Percentiles rank a stretch among this genome's conserved stretches.
Conservation (phyloP, 2,888 invertebrate genomes). For the Epicampocera succincta region DNA sequence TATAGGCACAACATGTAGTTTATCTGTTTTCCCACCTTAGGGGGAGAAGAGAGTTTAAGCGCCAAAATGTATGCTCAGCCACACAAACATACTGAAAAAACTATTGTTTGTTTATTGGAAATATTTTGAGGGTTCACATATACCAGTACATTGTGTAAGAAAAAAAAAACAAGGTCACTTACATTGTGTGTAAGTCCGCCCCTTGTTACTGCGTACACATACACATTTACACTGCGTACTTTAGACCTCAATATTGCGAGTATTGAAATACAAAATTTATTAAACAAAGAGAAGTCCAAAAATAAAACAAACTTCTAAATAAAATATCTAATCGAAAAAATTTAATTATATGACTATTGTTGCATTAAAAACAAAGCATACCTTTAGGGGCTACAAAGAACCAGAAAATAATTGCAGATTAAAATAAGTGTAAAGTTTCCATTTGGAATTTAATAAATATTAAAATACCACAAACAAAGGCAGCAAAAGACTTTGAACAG, state of each 20-base stretch:
- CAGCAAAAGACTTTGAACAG: constrained; percentile 22
- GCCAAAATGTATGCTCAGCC: constrained; percentile 33
- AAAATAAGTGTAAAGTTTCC: neutral
- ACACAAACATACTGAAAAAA: constrained; percentile 6
- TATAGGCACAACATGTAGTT: constrained; percentile 53
- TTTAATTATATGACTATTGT: neutral
- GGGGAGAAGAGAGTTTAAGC: constrained; percentile 19
- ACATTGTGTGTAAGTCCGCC: constrained; percentile 1
- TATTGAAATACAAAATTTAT: too few relatives aligned
- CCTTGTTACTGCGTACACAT: neutral
- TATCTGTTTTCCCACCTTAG: neutral
- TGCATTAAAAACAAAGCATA: constrained; percentile 6
- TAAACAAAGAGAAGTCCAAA: too few relatives aligned
- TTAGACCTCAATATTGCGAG: too few relatives aligned
- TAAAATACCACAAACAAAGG: constrained; percentile 1
- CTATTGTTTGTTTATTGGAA: constrained; percentile 14
- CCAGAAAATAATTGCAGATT: neutral
- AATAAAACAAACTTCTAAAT: neutral
- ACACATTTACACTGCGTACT: too few relatives aligned
- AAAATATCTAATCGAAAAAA: neutral
- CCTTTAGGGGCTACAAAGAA: neutral
- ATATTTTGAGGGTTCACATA: constrained; percentile 6
- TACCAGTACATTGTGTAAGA: constrained; percentile 10
- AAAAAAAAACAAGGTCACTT: constrained; percentile 48
- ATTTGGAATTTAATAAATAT: constrained; percentile 19